Evolutionary conservation across 2,797 vertebrate genomes (phyloP), one percentile per base, ranked within the genome.

Genomic region (Muraenolepis orangiensis): DNA sequence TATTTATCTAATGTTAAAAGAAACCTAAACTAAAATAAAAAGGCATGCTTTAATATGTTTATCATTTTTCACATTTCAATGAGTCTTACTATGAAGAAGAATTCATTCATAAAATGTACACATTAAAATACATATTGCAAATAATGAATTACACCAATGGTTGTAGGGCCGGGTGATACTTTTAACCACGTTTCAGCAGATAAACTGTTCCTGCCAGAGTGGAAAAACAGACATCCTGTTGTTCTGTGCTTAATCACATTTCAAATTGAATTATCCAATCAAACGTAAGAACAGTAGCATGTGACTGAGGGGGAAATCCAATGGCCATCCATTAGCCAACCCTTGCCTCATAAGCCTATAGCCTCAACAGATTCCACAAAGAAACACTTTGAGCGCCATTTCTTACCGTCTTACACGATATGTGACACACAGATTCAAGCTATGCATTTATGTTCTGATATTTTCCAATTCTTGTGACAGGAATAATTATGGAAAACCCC

Each of bases 221-320:
- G 36, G 30, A 34, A 72, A 28, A 30, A 26, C 26, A 70, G 70
- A 36, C 11, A 75, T 61, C 71, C 57, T 42, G 34, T 5, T 71
- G 23, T 20, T 74, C 70, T 67, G 46, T 4, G 29, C 1, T 4
- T 75, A 70, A 85, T 86, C 42, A 26, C 31, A 86, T 80, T 66
- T 73, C n/a, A 74, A 76, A 85, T 31, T 64, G 26, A 71, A 36
- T 86, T 78, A 83, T 81, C 71, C 30, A 83, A 71, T 83, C 32
- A 79, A 61, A 8, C 29, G 69, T 42, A 6, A 46, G 14, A 77
- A 3, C 11, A 78, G 72, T 73, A 10, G 73, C 74, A 81, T 79
- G 71, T 13, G 73, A 80, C 51, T 46, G 42, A n/a, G n/a, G 40
- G 57, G 69, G n/a, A 74, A 81, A 85, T 83, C 71, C n/a, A 84